Percentiles rank a stretch among this genome's conserved stretches.
Conservation (phyloP, 2,797 vertebrate genomes). For the Gymnoscopelus braueri region DNA sequence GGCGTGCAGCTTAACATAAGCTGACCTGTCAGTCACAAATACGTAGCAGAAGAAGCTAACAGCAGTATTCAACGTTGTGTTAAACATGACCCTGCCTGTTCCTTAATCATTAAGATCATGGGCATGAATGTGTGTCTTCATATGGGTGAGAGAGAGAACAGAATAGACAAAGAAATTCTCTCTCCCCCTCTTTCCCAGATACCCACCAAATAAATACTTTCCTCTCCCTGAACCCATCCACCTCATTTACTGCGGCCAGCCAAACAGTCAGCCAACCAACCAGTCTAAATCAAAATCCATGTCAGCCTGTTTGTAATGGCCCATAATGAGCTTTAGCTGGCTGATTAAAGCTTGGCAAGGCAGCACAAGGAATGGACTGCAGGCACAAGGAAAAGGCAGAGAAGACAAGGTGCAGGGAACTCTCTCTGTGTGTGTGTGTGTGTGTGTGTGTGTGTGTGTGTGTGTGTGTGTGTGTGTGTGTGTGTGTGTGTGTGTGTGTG, state of each 20-base stretch:
- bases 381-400: conserved; percentile 21
- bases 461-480: no score
- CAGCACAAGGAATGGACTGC: conserved; percentile 37
- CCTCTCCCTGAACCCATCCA: conserved; percentile 35
- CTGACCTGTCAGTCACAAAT: not conserved
- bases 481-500: no score
- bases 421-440: no score
- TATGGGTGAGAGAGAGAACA: not conserved
- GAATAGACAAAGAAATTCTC: no score
- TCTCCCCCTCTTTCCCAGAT: not conserved
- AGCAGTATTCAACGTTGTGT: conserved; percentile 12
- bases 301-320: conserved; percentile 58
- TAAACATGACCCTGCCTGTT: conserved; percentile 10
- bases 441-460: not conserved
- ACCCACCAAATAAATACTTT: not conserved
- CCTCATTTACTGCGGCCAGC: conserved; percentile 36
- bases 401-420: conserved; percentile 28
- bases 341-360: conserved; percentile 62
- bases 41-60: conserved; percentile 15
- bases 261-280: conserved; percentile 23
- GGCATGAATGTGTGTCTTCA: no score
- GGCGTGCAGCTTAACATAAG: conserved; percentile 10
- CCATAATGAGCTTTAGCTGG: conserved; percentile 60
- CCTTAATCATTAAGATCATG: no score
- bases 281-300: conserved; percentile 57